Conservation (phyloP, 2,888 invertebrate genomes). For the Phlogophora meticulosa region DNA sequence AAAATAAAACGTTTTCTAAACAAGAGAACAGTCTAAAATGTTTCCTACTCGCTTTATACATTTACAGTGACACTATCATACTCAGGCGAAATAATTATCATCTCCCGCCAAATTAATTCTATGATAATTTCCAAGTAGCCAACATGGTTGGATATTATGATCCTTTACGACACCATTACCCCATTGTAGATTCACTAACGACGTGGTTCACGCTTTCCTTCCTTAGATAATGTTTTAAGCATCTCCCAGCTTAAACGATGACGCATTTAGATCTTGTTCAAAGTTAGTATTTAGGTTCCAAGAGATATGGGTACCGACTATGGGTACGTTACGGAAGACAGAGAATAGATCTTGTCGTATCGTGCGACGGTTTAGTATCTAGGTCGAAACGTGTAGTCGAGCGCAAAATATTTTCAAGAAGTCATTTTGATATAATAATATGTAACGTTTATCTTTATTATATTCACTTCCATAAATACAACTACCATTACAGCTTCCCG, state of each 20-base stretch:
- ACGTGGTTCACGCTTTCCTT: constrained; percentile 52
- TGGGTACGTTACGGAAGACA: not conserved
- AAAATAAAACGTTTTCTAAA: not conserved
- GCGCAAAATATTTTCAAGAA: not conserved
- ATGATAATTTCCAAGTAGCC: constrained; percentile 53
- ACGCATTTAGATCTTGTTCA: constrained; percentile 34
- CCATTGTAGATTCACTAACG: constrained; percentile 60
- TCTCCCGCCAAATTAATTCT: constrained; percentile 46
- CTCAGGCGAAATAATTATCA: constrained; percentile 12
- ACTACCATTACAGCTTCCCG: too few relatives aligned
- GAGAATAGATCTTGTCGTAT: constrained; percentile 3
- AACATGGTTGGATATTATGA: constrained; percentile 57
- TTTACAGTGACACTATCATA: constrained; percentile 35
- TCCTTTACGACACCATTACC: constrained; percentile 50
- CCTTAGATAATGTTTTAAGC: constrained; percentile 56
- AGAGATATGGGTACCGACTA: not conserved
- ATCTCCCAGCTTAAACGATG: constrained; percentile 43
- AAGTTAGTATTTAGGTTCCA: constrained; percentile 17
- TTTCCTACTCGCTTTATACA: not conserved
- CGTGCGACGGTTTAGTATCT: not conserved
- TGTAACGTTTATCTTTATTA: too few relatives aligned
- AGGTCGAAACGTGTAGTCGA: not conserved
- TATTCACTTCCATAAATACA: too few relatives aligned
- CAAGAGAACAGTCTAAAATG: not conserved
- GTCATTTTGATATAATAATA: not conserved